Percentiles rank a stretch among this genome's conserved stretches.
Conservation (phyloP, 2,888 invertebrate genomes). For the Agrochola macilenta region DNA sequence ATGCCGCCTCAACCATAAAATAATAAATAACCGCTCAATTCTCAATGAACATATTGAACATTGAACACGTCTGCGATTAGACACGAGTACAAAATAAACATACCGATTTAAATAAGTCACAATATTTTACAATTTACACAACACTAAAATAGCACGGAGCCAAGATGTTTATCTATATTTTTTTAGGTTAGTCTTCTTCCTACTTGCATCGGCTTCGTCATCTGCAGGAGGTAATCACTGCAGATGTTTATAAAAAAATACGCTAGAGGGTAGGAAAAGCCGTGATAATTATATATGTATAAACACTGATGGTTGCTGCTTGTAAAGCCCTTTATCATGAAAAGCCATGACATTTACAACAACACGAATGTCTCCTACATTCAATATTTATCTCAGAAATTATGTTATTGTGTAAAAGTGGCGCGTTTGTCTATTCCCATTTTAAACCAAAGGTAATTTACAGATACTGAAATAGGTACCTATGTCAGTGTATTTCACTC, state of each 20-base stretch:
- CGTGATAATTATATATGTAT: neutral
- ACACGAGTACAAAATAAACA: conserved; percentile 17
- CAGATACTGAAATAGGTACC: too few relatives aligned
- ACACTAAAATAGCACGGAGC: neutral
- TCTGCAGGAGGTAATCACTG: neutral
- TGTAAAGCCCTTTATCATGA: neutral
- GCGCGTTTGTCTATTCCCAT: neutral
- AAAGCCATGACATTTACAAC: neutral
- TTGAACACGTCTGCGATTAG: conserved; percentile 38
- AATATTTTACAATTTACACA: neutral
- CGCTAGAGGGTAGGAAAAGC: neutral
- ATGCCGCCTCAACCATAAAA: neutral
- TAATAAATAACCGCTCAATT: conserved; percentile 15
- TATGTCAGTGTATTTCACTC: neutral
- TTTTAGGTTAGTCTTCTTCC: neutral
- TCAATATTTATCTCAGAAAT: neutral
- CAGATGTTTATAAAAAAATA: neutral
- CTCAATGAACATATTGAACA: conserved; percentile 18
- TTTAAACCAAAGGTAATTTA: neutral
- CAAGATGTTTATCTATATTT: neutral
- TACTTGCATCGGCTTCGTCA: neutral
- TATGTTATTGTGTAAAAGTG: neutral
- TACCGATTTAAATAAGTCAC: neutral
- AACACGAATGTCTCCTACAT: neutral
- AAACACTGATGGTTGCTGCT: neutral